These are phyloP conservation scores for Eristalis tenax DNA, from an alignment of 2,888 invertebrate species.

Conservation along the genomic window DNA sequence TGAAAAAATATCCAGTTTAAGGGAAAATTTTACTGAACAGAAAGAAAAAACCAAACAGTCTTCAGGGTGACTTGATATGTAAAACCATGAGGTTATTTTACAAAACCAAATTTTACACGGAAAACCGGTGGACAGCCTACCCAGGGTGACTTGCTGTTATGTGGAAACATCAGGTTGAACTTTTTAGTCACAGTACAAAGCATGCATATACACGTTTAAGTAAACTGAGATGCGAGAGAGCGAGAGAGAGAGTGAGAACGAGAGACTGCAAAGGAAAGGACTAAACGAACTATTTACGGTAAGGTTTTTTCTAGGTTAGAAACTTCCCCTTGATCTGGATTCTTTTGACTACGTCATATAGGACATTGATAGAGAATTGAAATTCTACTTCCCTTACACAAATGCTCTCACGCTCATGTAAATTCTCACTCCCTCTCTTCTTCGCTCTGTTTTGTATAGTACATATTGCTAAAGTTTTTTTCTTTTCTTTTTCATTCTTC, in stretches of 20 bases:
- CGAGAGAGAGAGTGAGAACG: constrained; percentile 5
- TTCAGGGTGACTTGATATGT: too few relatives aligned
- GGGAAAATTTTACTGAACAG: too few relatives aligned
- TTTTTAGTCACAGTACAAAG: constrained; percentile 38
- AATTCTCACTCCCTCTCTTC: not conserved
- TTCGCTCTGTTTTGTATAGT: not conserved
- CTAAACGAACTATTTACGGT: constrained; percentile 50
- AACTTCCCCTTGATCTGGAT: constrained; percentile 70
- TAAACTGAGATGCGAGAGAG: not conserved
- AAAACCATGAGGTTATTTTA: too few relatives aligned
- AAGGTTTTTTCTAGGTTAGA: constrained; percentile 73
- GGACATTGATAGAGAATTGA: constrained; percentile 62
- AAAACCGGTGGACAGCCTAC: too few relatives aligned
- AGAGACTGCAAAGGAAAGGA: constrained; percentile 46
- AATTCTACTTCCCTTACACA: constrained; percentile 17
- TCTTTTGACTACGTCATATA: constrained; percentile 68
- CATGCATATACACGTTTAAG: constrained; percentile 21
- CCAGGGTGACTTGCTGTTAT: too few relatives aligned
- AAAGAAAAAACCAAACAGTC: not conserved
- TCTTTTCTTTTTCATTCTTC: constrained; percentile 1
- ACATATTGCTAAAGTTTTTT: not conserved
- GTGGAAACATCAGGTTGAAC: not conserved
- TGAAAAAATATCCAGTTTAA: not conserved
- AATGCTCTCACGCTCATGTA: not conserved
- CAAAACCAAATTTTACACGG: too few relatives aligned